A percentile compares a stretch with the other conserved stretches of the same genome.
These are phyloP conservation scores for Xestia rhomboidea DNA, from an alignment of 2,888 invertebrate genomes.

Conservation along the genomic window DNA sequence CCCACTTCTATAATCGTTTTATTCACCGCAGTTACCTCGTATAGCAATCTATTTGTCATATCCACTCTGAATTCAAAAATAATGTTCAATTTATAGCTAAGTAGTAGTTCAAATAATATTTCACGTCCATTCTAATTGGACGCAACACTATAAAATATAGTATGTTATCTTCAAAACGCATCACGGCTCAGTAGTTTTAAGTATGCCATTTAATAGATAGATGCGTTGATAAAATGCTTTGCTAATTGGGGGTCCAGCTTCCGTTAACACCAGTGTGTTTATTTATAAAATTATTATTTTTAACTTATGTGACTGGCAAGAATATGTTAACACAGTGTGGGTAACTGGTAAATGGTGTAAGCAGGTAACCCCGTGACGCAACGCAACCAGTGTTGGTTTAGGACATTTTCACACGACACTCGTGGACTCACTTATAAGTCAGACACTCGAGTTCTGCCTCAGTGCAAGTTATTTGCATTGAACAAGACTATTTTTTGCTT, in stretches of 20 bases:
- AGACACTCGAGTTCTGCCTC: not conserved
- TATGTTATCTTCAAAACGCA: constrained; percentile 51
- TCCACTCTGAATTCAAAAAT: not conserved
- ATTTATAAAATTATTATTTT: constrained; percentile 40
- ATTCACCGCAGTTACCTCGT: not conserved
- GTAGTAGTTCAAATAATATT: constrained; percentile 31
- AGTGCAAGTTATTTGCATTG: constrained; percentile 38
- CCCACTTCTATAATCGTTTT: not conserved
- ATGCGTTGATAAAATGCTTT: constrained; percentile 53
- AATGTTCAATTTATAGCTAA: constrained; percentile 12
- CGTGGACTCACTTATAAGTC: not conserved
- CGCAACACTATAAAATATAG: constrained; percentile 41
- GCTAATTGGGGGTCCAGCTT: constrained; percentile 61
- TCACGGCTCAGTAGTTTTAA: constrained; percentile 60
- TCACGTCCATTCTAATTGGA: constrained; percentile 46
- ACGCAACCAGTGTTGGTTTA: constrained; percentile 53
- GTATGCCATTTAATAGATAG: constrained; percentile 44
- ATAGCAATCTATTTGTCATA: not conserved
- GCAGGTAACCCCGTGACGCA: constrained; percentile 47
- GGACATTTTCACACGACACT: constrained; percentile 40
- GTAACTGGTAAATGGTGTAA: not conserved
- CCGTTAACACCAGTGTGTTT: constrained; percentile 43
- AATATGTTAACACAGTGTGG: constrained; percentile 2
- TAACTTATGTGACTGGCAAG: constrained; percentile 10
- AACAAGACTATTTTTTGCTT: constrained; percentile 37